Base-by-base conservation (phyloP, 2,113 vertebrate species). In the Lethenteron reissneri region DNA sequence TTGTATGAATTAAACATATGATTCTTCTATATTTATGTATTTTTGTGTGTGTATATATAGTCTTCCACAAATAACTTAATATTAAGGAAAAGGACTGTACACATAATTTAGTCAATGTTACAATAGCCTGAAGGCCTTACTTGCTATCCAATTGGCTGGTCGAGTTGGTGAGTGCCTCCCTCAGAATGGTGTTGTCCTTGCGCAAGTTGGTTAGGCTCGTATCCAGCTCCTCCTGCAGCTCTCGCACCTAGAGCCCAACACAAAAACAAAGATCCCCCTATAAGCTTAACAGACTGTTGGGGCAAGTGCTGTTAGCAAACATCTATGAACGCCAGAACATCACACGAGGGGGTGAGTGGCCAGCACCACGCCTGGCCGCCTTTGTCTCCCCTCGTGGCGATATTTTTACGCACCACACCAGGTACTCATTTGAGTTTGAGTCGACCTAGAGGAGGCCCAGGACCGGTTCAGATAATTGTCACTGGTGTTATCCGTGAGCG, bases 101-200 rank as follows among this genome's bases (percentile, higher is more conserved):
- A 8, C 64, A 68, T 68, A 68, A 10, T 68, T 25, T 25, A 68
- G 64, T 25, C 25, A 11, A 10, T 17, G 9, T 9, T 17, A 68
- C n/a, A 68, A 25, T 17, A n/a, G 25, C 10, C 8, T 11, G 8
- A 11, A 11, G 41, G 5, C 72, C 87, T 83, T 82, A 95, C 90
- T 89, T 94, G 90, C 89, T 92, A 77, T 95, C 90, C 13, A 78
- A 86, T 80, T 91, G 89, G 80, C 88, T 92, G 0, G 89, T 94
- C 71, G 89, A 88, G 79, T 95, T 87, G 78, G 92, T 92, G 75
- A 94, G 82, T n/a, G 90, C 89, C 0, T 95, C 90, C 10, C 89
- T 83, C 58, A 95, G 84, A 76, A 94, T 95, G n/a, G 87, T 86
- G 79, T 95, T 95, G 79, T 95, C 90, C 77, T 95, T 89, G 79